Evolutionary conservation across 92 coral and sea anemone species (phyloP).

Genomic region (Porites lobata): DNA sequence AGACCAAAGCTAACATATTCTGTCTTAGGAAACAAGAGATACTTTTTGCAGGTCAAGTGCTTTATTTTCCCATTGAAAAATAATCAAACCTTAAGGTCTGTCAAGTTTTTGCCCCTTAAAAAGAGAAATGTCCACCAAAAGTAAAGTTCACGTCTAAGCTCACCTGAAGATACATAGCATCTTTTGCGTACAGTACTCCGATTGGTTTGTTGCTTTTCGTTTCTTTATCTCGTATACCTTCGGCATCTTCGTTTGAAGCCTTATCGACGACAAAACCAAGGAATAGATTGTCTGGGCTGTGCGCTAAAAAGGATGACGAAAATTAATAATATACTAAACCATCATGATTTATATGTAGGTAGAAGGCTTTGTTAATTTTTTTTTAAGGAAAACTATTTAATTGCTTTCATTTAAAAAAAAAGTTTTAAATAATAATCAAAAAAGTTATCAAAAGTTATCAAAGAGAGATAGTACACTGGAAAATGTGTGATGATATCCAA

Average conservation of each 20-base stretch:
- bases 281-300: conserved; percentile 96
- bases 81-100: too few relatives aligned
- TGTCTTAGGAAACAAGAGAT: too few relatives aligned
- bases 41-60: too few relatives aligned
- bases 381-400: too few relatives aligned
- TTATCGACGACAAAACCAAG: conserved; percentile 91
- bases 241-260: conserved; percentile 2
- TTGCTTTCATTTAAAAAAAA: too few relatives aligned
- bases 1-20: too few relatives aligned
- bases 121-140: background rate
- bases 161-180: conserved; percentile 68
- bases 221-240: background rate
- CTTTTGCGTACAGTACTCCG: conserved; percentile 85
- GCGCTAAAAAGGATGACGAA: conserved; percentile 60
- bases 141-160: background rate
- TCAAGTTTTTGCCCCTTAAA: background rate
- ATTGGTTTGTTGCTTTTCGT: conserved; percentile 53
- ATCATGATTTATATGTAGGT: background rate
- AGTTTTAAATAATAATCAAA: too few relatives aligned
- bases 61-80: background rate
- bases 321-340: background rate
- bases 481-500: too few relatives aligned
- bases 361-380: too few relatives aligned
- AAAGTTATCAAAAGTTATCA: too few relatives aligned
- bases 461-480: too few relatives aligned